These are phyloP conservation scores for Enoplosus armatus DNA, from an alignment of 2,797 vertebrate species.

Conservation along the genomic window DNA sequence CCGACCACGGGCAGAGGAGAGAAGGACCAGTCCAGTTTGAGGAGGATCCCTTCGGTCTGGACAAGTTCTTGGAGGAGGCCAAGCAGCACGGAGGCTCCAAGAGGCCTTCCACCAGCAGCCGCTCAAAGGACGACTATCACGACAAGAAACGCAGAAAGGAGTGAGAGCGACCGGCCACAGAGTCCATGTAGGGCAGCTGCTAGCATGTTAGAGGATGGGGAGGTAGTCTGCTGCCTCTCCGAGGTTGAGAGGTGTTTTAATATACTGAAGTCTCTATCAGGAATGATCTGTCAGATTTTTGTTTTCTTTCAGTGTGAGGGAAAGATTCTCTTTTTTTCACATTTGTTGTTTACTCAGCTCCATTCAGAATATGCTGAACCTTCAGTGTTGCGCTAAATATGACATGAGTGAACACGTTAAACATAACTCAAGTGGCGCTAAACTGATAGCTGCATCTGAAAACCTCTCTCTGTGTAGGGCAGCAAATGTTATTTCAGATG, in stretches of 20 bases:
- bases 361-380: slow-evolving; percentile 6
- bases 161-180: slow-evolving; percentile 69
- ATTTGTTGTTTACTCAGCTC: neutral
- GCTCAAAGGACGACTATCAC: slow-evolving; percentile 96
- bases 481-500: slow-evolving; percentile 8
- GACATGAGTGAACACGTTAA: neutral
- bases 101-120: slow-evolving; percentile 92
- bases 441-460: slow-evolving; percentile 6
- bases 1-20: slow-evolving; percentile 90
- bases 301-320: slow-evolving; percentile 20
- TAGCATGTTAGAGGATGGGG: neutral
- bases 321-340: neutral
- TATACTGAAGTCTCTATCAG: slow-evolving; percentile 20
- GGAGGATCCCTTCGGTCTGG: slow-evolving; percentile 98
- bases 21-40: slow-evolving; percentile 98
- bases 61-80: slow-evolving; percentile 99
- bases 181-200: neutral
- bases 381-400: slow-evolving; percentile 1
- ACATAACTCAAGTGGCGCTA: neutral
- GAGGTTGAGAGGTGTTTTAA: slow-evolving; percentile 16
- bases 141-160: slow-evolving; percentile 99
- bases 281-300: slow-evolving; percentile 18
- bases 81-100: slow-evolving; percentile 98
- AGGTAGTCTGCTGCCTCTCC: neutral
- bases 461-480: slow-evolving; percentile 7